Conservation (phyloP, 2,113 vertebrate genomes). For the Rhea americana region DNA sequence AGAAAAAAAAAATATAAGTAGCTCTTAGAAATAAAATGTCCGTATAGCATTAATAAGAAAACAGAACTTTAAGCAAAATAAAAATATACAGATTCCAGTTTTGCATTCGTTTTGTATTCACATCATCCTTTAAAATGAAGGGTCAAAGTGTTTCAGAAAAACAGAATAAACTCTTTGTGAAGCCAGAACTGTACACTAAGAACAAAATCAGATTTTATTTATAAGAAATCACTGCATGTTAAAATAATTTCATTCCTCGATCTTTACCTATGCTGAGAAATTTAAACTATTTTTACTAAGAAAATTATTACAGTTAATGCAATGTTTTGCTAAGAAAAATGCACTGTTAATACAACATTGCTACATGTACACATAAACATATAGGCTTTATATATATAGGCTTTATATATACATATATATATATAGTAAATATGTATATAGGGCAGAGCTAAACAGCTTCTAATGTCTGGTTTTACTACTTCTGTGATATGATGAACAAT, state of each 20-base stretch:
- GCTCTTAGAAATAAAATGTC: conserved; percentile 13
- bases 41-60: not conserved
- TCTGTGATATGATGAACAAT: not conserved
- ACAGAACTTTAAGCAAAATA: not conserved
- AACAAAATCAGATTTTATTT: not conserved
- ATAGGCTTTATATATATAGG: not conserved
- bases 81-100: not conserved
- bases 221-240: not conserved
- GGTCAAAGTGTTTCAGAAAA: not conserved
- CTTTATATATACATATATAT: not conserved
- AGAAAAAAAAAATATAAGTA: not conserved
- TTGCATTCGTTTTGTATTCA: not conserved
- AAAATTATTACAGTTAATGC: not conserved
- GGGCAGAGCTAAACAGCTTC: not conserved
- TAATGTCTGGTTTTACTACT: not conserved
- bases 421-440: not conserved
- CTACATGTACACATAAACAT: not conserved
- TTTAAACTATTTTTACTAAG: not conserved
- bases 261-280: not conserved
- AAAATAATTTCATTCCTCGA: not conserved
- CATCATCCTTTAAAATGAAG: not conserved
- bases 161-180: not conserved
- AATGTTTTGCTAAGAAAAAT: not conserved
- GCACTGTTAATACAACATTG: not conserved
- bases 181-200: not conserved